Conservation (phyloP, 2,797 vertebrate genomes). For the Argentina silus region DNA sequence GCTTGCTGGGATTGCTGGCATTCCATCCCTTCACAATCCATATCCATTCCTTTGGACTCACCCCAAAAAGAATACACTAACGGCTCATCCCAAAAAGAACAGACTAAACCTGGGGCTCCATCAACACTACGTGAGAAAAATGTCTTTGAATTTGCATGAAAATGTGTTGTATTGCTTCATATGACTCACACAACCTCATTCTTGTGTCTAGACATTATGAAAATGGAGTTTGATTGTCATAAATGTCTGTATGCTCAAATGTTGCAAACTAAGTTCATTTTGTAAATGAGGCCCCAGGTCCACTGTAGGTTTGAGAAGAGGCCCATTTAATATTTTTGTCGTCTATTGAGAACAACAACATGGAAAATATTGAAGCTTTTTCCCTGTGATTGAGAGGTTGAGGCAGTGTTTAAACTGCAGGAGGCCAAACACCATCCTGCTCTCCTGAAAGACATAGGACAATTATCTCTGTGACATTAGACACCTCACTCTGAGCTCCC, state of each 20-base stretch:
- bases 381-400: background rate
- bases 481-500: constrained; percentile 46
- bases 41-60: background rate
- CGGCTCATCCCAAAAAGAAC: background rate
- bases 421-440: background rate
- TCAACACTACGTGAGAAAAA: no score
- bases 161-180: no score
- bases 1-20: background rate
- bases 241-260: no score
- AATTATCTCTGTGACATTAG: constrained; percentile 51
- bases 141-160: no score
- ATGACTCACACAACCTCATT: no score
- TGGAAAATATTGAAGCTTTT: background rate
- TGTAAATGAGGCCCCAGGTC: background rate
- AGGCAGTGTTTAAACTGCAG: background rate
- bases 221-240: no score
- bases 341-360: constrained; percentile 3
- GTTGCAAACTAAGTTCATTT: no score
- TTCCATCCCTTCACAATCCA: background rate
- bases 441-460: constrained; percentile 25
- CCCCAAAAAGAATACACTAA: background rate
- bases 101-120: background rate
- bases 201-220: no score
- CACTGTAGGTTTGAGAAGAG: background rate
- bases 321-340: background rate